Conservation (phyloP, 2,113 vertebrate species). For the Colossoma macropomum region DNA sequence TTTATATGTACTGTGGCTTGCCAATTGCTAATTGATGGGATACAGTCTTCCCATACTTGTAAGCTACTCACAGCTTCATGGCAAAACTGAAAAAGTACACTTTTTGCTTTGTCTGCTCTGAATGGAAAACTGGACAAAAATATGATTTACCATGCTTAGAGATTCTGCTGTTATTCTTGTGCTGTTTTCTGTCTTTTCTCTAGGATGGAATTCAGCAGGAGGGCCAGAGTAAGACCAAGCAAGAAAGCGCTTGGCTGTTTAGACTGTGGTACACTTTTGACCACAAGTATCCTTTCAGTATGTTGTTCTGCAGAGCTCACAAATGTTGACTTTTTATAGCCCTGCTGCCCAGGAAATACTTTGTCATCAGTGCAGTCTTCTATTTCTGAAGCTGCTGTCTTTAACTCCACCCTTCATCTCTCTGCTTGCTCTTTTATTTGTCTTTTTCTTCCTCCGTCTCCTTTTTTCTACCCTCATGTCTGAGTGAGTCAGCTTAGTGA, state of each 20-base stretch:
- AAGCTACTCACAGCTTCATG: no score
- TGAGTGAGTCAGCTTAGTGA: not conserved
- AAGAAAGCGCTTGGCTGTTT: slow-evolving; percentile 98
- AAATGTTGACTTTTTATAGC: not conserved
- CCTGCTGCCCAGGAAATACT: not conserved
- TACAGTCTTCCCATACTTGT: no score
- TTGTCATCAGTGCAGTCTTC: not conserved
- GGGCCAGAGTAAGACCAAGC: slow-evolving; percentile 88
- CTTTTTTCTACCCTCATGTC: not conserved
- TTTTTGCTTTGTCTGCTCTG: not conserved
- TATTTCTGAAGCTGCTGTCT: not conserved
- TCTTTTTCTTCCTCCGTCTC: not conserved
- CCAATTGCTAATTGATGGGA: no score
- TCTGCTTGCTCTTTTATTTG: not conserved
- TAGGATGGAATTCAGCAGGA: slow-evolving; percentile 74
- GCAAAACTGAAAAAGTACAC: no score
- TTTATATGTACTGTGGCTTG: no score
- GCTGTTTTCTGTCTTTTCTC: slow-evolving; percentile 49
- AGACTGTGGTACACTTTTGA: slow-evolving; percentile 97
- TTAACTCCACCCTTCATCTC: no score
- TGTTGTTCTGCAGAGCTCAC: not conserved
- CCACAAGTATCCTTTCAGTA: slow-evolving; percentile 95
- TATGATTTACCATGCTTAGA: not conserved
- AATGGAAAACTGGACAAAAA: not conserved
- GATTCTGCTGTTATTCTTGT: not conserved